Conservation (phyloP, 2,113 vertebrate genomes). For the Eudyptes chrysolophus region DNA sequence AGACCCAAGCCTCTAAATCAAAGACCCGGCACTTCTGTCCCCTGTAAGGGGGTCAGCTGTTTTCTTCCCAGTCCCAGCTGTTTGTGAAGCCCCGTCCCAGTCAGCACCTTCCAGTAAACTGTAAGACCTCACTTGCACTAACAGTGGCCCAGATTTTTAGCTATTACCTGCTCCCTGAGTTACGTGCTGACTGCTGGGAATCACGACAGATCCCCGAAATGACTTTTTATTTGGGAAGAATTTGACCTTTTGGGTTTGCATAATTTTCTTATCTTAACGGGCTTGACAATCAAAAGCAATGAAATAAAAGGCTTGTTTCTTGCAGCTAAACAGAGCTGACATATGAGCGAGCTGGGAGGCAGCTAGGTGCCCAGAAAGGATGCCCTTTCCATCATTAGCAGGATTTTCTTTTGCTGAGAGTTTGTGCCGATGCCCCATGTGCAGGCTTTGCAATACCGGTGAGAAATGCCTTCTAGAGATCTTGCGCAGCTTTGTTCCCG, state of each 20-base stretch:
- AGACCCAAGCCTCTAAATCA: neutral
- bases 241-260: neutral
- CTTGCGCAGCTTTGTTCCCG: neutral
- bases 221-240: neutral
- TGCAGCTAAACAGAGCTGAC: neutral
- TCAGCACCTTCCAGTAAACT: neutral
- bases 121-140: neutral
- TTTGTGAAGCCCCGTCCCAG: neutral
- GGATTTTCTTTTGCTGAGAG: neutral
- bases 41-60: neutral
- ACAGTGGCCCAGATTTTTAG: neutral
- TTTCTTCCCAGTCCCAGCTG: neutral
- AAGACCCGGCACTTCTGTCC: accelerated
- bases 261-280: neutral
- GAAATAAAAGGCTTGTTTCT: neutral
- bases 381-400: neutral
- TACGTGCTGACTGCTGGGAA: neutral
- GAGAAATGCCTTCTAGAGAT: neutral
- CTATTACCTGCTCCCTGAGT: neutral
- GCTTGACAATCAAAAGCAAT: neutral
- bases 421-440: neutral
- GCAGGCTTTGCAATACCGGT: neutral
- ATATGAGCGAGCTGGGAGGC: neutral
- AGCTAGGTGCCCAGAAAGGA: neutral
- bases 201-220: neutral